Base-by-base conservation (phyloP, 2,113 vertebrate species). In the Heterotis niloticus region DNA sequence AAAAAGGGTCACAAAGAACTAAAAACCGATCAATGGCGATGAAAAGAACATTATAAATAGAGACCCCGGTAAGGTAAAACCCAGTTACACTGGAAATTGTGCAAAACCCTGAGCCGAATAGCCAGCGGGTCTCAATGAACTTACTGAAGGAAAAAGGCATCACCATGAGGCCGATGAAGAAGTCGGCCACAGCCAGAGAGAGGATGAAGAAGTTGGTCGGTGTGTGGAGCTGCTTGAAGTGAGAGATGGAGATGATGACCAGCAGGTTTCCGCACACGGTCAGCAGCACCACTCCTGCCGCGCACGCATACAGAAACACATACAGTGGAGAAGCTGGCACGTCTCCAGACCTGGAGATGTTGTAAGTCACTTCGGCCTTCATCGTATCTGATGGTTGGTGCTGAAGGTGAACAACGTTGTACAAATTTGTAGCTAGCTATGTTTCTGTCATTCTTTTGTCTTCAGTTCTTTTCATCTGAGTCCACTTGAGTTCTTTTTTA, bases 61-160 rank as follows among this genome's bases (percentile, higher is more conserved):
- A 84, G 0, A 62, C 65, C 3, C 29, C 51, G 11, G 56, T 76
- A 69, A 54, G 75, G 64, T 34, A 60, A n/a, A 80, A 76, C 23
- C 64, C 59, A 17, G 44, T 18, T 18, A 24, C 52, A 57, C 79
- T 76, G 26, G 54, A 24, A 12, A 70, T 12, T 0, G 51, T 23
- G 1, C 83, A 62, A 84, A 83, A 20, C 11, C 68, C 10, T 0
- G 57, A 20, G 1, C 84, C 82, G 57, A 84, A 83, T 17, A 20
- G 73, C 85, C 85, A 87, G 16, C 83, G 82, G 0, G 81, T 79
- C 20, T 75, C 85, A 87, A 12, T 82, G 82, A 0, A 81, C 78
- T 29, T 83, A 76, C n/a, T 76, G 13, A 85, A 72, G 0, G 78
- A 93, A 17, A 89, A 92, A 4, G 94, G 94, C 93, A 96, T 95